These are phyloP conservation scores for Macroteleia sp. DNA, from an alignment of 2,888 invertebrate genomes.

Conservation along the genomic window DNA sequence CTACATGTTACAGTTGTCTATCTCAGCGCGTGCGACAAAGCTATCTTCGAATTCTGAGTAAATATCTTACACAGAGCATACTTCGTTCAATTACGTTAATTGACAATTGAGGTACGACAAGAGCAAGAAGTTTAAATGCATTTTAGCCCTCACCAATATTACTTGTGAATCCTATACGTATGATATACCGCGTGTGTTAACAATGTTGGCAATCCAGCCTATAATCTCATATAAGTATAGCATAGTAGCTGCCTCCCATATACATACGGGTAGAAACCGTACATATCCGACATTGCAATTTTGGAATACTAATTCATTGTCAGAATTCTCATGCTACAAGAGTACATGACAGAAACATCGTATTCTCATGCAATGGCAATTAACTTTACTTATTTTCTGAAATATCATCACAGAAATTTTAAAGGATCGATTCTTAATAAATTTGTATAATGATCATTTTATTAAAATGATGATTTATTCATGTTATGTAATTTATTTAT, in stretches of 20 bases:
- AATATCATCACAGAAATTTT: too few relatives aligned
- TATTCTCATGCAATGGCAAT: too few relatives aligned
- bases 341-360: too few relatives aligned
- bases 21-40: too few relatives aligned
- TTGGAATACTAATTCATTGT: slow-evolving; percentile 37
- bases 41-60: too few relatives aligned
- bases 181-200: slow-evolving; percentile 66
- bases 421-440: too few relatives aligned
- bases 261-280: slow-evolving; percentile 62
- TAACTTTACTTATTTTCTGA: too few relatives aligned
- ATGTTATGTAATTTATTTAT: too few relatives aligned
- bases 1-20: too few relatives aligned
- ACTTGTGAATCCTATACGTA: slow-evolving; percentile 16
- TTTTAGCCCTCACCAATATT: slow-evolving; percentile 10
- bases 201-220: slow-evolving; percentile 72
- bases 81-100: slow-evolving; percentile 29
- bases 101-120: slow-evolving; percentile 25
- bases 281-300: slow-evolving; percentile 45
- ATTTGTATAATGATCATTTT: too few relatives aligned
- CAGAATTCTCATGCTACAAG: slow-evolving; percentile 14
- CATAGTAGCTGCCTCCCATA: slow-evolving; percentile 55
- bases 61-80: slow-evolving; percentile 3
- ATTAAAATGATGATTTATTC: too few relatives aligned
- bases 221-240: slow-evolving; percentile 60
- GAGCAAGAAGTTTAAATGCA: slow-evolving; percentile 17